phyloP scores from a whole-genome alignment of 2,888 invertebrate species.

The Terebella lapidaria region DNA sequence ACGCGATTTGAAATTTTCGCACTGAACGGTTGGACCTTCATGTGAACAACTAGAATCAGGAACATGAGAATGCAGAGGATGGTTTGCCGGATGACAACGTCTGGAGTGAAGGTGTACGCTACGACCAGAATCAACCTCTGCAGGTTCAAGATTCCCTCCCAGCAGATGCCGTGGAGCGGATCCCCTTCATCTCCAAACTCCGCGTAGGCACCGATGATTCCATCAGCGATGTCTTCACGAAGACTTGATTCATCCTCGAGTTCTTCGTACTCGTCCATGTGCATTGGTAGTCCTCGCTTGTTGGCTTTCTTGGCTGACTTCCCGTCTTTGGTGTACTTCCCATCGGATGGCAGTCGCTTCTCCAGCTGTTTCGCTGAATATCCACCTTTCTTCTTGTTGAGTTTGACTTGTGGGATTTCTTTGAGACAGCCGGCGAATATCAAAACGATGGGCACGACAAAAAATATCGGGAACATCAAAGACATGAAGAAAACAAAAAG shows the following conservation, averaged over 20 bases:
- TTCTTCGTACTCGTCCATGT: not conserved
- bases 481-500: slow-evolving; percentile 7
- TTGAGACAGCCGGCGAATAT: not conserved
- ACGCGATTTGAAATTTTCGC: not conserved
- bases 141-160: slow-evolving; percentile 13
- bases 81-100: slow-evolving; percentile 6
- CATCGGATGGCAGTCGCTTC: not conserved
- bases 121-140: slow-evolving; percentile 15
- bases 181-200: not conserved
- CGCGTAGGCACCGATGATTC: not conserved
- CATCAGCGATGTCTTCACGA: slow-evolving; percentile 8
- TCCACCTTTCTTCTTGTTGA: not conserved
- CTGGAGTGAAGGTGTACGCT: slow-evolving; percentile 8
- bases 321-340: not conserved
- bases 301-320: not conserved
- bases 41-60: not conserved
- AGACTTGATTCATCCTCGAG: not conserved
- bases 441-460: slow-evolving; percentile 5
- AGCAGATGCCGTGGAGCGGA: not conserved
- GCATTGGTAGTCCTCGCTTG: not conserved
- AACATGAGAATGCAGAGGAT: not conserved
- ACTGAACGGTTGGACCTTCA: not conserved
- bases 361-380: not conserved
- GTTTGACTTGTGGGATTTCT: not conserved
- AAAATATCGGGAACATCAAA: slow-evolving; percentile 11